These are phyloP conservation scores for Leptinotarsa juncta DNA, from an alignment of 2,888 invertebrate genomes.

Conservation along the genomic window DNA sequence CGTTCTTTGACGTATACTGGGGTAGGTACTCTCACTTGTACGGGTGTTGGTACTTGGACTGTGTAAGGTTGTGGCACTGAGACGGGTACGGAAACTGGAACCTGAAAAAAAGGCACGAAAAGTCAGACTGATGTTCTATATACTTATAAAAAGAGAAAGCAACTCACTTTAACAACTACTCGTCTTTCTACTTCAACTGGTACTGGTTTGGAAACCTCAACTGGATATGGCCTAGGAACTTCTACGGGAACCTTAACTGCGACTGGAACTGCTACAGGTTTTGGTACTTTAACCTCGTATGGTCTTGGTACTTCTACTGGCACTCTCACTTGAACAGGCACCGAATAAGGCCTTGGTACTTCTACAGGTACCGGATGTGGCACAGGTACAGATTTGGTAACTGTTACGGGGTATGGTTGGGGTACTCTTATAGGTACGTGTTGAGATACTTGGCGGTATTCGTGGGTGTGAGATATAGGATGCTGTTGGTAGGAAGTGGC, in stretches of 20 bases:
- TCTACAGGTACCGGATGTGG: no score
- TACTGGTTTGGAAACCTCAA: slow-evolving; percentile 49
- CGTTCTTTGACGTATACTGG: slow-evolving; percentile 45
- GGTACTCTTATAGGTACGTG: slow-evolving; percentile 43
- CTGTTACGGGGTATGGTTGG: background rate
- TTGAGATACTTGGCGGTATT: slow-evolving; percentile 42
- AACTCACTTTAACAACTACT: slow-evolving; percentile 50
- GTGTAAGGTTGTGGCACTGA: slow-evolving; percentile 52
- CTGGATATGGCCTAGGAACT: slow-evolving; percentile 56
- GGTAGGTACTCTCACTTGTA: slow-evolving; percentile 51
- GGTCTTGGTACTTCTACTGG: slow-evolving; percentile 57
- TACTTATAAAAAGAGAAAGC: no score
- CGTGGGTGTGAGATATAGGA: slow-evolving; percentile 39
- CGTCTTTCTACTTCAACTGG: slow-evolving; percentile 52
- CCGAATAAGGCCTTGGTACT: slow-evolving; percentile 34
- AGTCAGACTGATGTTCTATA: no score
- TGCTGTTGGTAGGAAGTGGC: slow-evolving; percentile 16
- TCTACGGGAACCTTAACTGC: slow-evolving; percentile 48
- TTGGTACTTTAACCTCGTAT: slow-evolving; percentile 51
- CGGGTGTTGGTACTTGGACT: slow-evolving; percentile 52
- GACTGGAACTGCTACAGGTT: slow-evolving; percentile 49
- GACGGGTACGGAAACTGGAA: slow-evolving; percentile 50
- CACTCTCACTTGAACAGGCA: slow-evolving; percentile 47
- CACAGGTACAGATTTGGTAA: background rate
- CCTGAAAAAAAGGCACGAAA: slow-evolving; percentile 31